Evolutionary conservation across 2,113 vertebrate species (phyloP).

Genomic region (Silurus asotus): DNA sequence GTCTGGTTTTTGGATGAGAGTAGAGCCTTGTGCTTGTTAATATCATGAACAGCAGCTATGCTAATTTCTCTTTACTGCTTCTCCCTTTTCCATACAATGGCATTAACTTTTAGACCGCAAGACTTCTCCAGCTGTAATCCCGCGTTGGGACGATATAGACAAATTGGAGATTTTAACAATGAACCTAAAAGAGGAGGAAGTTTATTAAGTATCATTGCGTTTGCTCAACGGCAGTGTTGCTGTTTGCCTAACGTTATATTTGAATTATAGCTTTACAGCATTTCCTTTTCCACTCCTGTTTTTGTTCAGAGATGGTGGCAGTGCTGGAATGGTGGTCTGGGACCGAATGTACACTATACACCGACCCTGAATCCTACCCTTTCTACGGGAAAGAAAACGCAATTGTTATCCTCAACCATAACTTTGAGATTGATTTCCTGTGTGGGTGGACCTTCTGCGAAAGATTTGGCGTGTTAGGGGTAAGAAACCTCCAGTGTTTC

Average conservation of each 20-base stretch:
- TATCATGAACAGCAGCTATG: too few species aligned
- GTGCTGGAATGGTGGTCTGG: conserved; percentile 96
- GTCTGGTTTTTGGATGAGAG: too few species aligned
- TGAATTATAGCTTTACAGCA: not conserved
- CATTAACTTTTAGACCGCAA: too few species aligned
- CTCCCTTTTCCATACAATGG: too few species aligned
- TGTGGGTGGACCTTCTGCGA: conserved; percentile 96
- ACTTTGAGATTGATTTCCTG: conserved; percentile 95
- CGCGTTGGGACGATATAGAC: too few species aligned
- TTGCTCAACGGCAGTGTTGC: not conserved
- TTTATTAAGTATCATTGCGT: not conserved
- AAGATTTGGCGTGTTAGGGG: conserved; percentile 91
- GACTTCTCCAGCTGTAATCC: too few species aligned
- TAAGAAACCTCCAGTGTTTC: conserved; percentile 65
- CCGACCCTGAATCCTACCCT: conserved; percentile 77
- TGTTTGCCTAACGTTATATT: not conserved
- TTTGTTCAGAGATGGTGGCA: conserved; percentile 88
- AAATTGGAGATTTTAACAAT: too few species aligned
- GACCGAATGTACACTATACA: conserved; percentile 87
- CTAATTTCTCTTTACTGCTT: too few species aligned
- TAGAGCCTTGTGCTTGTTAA: too few species aligned
- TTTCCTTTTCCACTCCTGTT: conserved; percentile 48
- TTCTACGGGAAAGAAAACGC: conserved; percentile 89
- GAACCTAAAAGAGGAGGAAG: too few species aligned
- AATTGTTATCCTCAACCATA: conserved; percentile 94